A percentile compares a stretch with the other conserved stretches of the same genome.
These are phyloP conservation scores for Lapara coniferarum DNA, from an alignment of 2,888 invertebrate species.

Conservation along the genomic window DNA sequence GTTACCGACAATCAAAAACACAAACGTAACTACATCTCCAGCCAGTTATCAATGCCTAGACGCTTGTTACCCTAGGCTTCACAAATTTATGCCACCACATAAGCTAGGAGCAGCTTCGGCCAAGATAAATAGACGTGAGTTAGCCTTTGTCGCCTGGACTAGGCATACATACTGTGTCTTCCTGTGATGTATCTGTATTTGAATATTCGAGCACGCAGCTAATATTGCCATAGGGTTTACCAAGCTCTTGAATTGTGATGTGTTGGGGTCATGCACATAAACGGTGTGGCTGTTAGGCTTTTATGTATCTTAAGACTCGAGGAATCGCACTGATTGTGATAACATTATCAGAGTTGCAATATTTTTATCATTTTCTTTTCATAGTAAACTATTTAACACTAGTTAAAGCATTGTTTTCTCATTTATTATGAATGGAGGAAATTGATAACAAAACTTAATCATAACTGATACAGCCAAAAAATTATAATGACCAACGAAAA, in stretches of 20 bases:
- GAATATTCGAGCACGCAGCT: constrained; percentile 8
- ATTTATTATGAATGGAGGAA: too few relatives aligned
- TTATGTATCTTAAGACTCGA: too few relatives aligned
- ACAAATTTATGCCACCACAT: constrained; percentile 22
- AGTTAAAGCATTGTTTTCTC: too few relatives aligned
- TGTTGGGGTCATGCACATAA: too few relatives aligned
- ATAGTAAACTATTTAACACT: too few relatives aligned
- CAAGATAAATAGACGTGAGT: constrained; percentile 22
- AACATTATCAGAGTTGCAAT: too few relatives aligned
- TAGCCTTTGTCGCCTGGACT: constrained; percentile 16
- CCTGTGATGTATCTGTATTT: constrained; percentile 13
- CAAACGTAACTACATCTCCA: neutral
- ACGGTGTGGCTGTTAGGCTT: too few relatives aligned
- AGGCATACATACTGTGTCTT: constrained; percentile 17
- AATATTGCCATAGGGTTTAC: neutral
- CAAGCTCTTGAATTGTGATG: neutral
- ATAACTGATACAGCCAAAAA: too few relatives aligned
- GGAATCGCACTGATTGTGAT: too few relatives aligned
- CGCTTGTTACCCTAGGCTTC: constrained; percentile 11
- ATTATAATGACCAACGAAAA: too few relatives aligned
- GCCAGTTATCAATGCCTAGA: constrained; percentile 3
- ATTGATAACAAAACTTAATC: too few relatives aligned
- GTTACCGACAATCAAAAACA: neutral
- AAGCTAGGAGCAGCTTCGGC: constrained; percentile 8
- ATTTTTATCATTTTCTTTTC: too few relatives aligned